These are phyloP conservation scores for Danionella dracula DNA, from an alignment of 2,797 vertebrate species.

Conservation along the genomic window DNA sequence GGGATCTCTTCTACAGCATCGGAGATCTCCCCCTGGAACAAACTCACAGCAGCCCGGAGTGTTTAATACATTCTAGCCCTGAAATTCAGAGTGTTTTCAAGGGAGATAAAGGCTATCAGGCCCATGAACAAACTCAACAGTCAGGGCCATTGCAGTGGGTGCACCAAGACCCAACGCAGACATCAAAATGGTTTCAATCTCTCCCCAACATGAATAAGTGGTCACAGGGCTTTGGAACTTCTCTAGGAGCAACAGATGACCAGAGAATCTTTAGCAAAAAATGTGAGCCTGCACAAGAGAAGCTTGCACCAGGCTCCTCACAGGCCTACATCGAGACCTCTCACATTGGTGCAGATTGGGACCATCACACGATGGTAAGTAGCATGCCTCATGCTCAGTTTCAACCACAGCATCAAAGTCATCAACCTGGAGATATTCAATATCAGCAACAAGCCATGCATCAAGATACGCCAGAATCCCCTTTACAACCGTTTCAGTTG, in stretches of 20 bases:
- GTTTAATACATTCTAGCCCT: constrained; percentile 33
- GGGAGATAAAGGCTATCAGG: constrained; percentile 76
- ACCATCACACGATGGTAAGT: constrained; percentile 54
- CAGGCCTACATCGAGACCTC: constrained; percentile 64
- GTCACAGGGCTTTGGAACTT: constrained; percentile 75
- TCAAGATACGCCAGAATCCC: constrained; percentile 64
- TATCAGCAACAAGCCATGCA: constrained; percentile 63
- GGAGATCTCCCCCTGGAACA: constrained; percentile 64
- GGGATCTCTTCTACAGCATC: constrained; percentile 77
- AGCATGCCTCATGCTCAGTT: constrained; percentile 66
- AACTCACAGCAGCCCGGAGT: constrained; percentile 54
- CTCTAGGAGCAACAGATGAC: constrained; percentile 65
- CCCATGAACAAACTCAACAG: constrained; percentile 74
- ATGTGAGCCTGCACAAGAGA: constrained; percentile 68
- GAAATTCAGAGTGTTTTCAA: constrained; percentile 64
- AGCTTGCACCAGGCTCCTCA: constrained; percentile 55
- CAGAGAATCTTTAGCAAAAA: constrained; percentile 62
- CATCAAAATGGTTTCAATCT: constrained; percentile 73
- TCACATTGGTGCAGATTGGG: constrained; percentile 67
- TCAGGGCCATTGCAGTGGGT: constrained; percentile 82
- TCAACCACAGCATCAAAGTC: constrained; percentile 69
- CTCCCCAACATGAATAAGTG: constrained; percentile 62
- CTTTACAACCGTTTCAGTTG: constrained; percentile 89
- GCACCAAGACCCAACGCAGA: constrained; percentile 68
- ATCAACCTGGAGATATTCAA: constrained; percentile 74